Conservation (phyloP, 2,797 vertebrate species). For the Molothrus aeneus region DNA sequence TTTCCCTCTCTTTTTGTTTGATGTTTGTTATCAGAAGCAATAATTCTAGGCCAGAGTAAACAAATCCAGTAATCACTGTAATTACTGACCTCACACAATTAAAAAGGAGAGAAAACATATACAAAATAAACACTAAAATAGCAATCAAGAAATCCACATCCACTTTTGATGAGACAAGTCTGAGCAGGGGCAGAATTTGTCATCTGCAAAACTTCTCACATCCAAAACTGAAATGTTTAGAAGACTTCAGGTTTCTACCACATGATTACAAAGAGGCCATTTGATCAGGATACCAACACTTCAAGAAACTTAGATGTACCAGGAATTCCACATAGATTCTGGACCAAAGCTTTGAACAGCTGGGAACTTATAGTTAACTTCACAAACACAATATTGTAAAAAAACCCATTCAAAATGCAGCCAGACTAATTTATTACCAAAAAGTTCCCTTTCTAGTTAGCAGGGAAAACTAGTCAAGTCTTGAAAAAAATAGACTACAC, state of each 20-base stretch:
- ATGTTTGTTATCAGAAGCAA: not conserved
- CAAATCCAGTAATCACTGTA: not conserved
- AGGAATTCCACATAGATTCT: not conserved
- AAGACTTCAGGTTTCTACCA: not conserved
- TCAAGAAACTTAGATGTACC: not conserved
- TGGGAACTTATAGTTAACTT: not conserved
- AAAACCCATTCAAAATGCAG: not conserved
- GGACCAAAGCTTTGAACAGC: not conserved
- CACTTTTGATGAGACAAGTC: not conserved
- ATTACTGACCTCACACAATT: not conserved
- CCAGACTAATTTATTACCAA: not conserved
- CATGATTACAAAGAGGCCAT: accelerated
- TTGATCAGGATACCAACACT: not conserved
- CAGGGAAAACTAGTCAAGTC: not conserved
- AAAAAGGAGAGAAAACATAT: not conserved
- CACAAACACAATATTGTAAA: not conserved
- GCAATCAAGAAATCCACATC: not conserved
- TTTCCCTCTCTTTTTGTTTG: not conserved
- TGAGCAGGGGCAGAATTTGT: not conserved
- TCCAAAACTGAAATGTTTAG: not conserved
- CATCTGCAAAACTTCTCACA: not conserved
- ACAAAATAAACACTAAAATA: not conserved
- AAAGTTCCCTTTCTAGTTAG: not conserved
- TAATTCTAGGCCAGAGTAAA: not conserved
- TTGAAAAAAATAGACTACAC: not conserved